Percentiles rank a stretch among this genome's conserved stretches.
Conservation (phyloP, 2,888 invertebrate genomes). For the Leuctra nigra region DNA sequence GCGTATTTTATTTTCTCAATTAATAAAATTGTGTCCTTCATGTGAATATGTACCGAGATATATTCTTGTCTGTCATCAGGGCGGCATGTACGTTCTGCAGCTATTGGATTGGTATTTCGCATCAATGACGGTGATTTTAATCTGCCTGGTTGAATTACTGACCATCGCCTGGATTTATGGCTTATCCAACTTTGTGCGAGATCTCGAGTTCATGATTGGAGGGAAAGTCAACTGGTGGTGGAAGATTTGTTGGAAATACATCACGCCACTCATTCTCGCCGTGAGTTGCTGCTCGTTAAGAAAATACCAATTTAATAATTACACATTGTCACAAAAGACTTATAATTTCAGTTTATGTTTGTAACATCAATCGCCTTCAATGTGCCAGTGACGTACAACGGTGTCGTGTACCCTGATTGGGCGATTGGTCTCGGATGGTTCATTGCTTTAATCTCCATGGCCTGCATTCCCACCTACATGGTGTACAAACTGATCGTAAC, state of each 20-base stretch:
- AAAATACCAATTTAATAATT: no score
- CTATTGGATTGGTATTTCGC: constrained; percentile 84
- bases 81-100: constrained; percentile 78
- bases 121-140: constrained; percentile 68
- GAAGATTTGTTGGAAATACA: constrained; percentile 64
- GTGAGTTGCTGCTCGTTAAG: no score
- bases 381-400: constrained; percentile 50
- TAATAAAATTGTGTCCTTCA: no score
- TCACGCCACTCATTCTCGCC: constrained; percentile 59
- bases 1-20: no score
- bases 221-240: constrained; percentile 54
- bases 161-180: constrained; percentile 79
- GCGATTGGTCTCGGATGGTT: constrained; percentile 54
- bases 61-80: constrained; percentile 50
- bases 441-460: constrained; percentile 60
- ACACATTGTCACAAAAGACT: no score
- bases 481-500: constrained; percentile 46
- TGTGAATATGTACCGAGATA: no score
- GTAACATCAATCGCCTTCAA: constrained; percentile 53
- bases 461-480: constrained; percentile 66
- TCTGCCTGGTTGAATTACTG: constrained; percentile 71
- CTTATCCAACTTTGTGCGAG: constrained; percentile 51
- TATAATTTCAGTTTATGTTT: constrained; percentile 61
- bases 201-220: constrained; percentile 66
- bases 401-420: constrained; percentile 52